Percentiles rank a stretch among this genome's conserved stretches.
phyloP scores from a whole-genome alignment of 35 echinoderm and acorn worm species.

The Stichopus chloronotus region DNA sequence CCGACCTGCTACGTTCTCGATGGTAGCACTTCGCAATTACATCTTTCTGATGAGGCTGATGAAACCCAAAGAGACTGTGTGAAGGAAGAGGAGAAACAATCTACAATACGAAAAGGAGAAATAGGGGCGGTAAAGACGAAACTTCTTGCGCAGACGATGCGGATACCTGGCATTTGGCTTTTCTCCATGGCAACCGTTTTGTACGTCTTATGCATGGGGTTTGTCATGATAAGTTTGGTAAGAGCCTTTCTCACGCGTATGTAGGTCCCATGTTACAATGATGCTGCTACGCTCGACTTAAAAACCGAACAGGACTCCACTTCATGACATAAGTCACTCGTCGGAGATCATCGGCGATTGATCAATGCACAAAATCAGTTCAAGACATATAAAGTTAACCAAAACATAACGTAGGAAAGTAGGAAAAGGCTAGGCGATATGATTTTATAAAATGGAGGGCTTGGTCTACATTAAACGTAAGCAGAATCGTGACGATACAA shows the following conservation, averaged over 20 bases:
- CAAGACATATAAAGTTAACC: no score
- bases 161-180: slow-evolving; percentile 17
- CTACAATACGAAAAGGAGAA: neutral
- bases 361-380: no score
- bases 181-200: slow-evolving; percentile 27
- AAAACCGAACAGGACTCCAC: no score
- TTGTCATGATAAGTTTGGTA: slow-evolving; percentile 45
- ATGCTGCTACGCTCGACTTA: no score
- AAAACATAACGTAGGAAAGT: no score
- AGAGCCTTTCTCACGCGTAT: neutral
- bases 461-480: no score
- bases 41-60: neutral
- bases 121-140: neutral
- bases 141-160: neutral
- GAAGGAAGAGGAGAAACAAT: neutral
- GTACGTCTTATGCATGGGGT: slow-evolving; percentile 23
- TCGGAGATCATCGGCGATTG: no score
- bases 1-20: slow-evolving; percentile 22
- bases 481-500: no score
- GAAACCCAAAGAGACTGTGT: neutral
- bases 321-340: no score
- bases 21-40: neutral
- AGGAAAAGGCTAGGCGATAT: no score
- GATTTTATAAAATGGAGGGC: no score
- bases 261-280: no score